A percentile compares a stretch with the other conserved stretches of the same genome.
These are phyloP conservation scores for Zoroaster sp. DNA, from an alignment of 53 echinoderm and acorn worm species.

Conservation along the genomic window DNA sequence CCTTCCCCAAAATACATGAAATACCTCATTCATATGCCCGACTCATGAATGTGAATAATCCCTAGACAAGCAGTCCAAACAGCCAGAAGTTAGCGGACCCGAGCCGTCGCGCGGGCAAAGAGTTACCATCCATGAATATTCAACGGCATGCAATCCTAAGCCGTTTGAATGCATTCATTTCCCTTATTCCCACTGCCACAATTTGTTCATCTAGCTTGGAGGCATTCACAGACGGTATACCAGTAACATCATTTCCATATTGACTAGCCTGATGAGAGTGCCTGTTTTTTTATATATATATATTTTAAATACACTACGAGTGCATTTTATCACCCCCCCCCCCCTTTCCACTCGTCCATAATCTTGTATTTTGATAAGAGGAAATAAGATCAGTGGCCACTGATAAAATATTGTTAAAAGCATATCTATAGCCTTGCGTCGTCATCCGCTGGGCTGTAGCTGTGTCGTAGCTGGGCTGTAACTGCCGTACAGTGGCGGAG, in stretches of 20 bases:
- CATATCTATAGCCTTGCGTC: not conserved
- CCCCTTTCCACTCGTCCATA: not conserved
- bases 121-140: slow-evolving; percentile 5
- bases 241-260: slow-evolving; percentile 28
- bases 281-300: no score
- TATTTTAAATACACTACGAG: not conserved
- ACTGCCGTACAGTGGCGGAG: no score
- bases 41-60: not conserved
- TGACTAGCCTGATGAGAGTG: not conserved
- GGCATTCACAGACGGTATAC: not conserved
- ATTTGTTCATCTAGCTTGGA: not conserved
- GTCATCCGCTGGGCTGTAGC: not conserved
- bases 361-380: slow-evolving; percentile 56
- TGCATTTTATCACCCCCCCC: not conserved
- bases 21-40: not conserved
- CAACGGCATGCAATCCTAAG: slow-evolving; percentile 1
- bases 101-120: not conserved
- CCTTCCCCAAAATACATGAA: not conserved
- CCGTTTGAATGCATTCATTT: not conserved
- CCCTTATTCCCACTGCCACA: not conserved
- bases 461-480: not conserved
- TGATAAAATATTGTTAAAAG: slow-evolving; percentile 59
- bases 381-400: slow-evolving; percentile 44
- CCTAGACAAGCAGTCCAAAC: not conserved
- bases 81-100: not conserved